Evolutionary conservation across 1,140 invertebrate species (phyloP), one percentile per base, ranked within the genome.

Genomic region (Papilio dardanus): DNA sequence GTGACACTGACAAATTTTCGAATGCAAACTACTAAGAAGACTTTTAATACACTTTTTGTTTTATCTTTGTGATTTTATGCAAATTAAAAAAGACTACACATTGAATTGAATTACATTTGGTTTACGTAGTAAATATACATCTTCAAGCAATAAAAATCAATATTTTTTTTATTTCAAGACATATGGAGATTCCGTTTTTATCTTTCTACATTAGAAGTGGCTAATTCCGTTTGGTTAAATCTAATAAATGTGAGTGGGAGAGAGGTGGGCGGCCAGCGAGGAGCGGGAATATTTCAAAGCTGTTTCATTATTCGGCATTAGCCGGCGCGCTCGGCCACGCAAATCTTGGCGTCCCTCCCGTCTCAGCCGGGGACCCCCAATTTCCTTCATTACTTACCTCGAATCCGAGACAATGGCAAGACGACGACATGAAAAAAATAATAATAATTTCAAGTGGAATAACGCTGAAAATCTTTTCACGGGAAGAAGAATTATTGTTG

Each of bases 401-500:
- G 81, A 83, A 80, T 81, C 86, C 90, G 90, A 93, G 91, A 93
- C 91, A 93, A 93, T 92, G 84, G 90, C 85, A 93, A 92, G 91
- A 93, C 87, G 87, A 90, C 82, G 86, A 90, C 88, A 89, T 86
- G 85, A 92, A 92, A 90, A 91, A 92, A 89, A 90, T 80, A 88
- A 92, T 92, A 92, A 92, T 92, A 93, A 93, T 92, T 92, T 93
- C 90, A 93, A 93, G 91, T 93, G 90, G 90, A 93, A 91, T 93
- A 93, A 91, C 89, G 90, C 88, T 93, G 90, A 91, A 92, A 93
- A 93, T 92, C 91, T 93, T 93, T 93, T 93, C 91, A 93, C 85
- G 85, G 91, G 84, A 90, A 88, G 84, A 91, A 90, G 90, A 93
- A 92, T 91, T 92, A 93, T 92, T 92, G 91, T 93, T 93, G 89